These are phyloP conservation scores for Strigamia crassipes DNA, from an alignment of 2,888 invertebrate species.

Conservation along the genomic window DNA sequence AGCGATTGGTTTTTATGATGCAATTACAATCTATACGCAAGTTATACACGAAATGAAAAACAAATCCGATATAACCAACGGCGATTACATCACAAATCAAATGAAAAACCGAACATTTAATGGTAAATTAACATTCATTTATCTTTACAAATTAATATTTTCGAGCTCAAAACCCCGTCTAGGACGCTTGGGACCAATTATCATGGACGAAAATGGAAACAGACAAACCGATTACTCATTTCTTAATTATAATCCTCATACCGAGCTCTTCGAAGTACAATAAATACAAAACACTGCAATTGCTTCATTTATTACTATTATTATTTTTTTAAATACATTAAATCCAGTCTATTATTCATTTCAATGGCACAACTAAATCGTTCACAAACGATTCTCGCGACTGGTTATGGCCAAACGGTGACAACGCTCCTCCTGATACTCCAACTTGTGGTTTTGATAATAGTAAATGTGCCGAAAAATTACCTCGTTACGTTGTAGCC, in stretches of 20 bases:
- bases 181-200: neutral
- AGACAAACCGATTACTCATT: neutral
- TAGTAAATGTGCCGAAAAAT: neutral
- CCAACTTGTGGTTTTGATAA: constrained; percentile 12
- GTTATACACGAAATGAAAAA: neutral
- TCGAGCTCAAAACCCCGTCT: neutral
- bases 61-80: neutral
- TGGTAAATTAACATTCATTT: neutral
- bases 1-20: constrained; percentile 23
- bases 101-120: constrained; percentile 18
- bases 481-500: neutral
- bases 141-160: neutral
- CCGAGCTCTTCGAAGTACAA: neutral
- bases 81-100: neutral
- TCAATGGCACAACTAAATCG: neutral
- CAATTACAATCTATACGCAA: constrained; percentile 28
- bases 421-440: neutral
- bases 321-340: neutral
- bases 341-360: neutral
- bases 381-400: neutral
- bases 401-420: neutral
- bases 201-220: neutral
- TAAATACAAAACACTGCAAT: neutral
- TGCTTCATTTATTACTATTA: neutral
- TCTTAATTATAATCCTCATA: neutral